A percentile compares a stretch with the other conserved stretches of the same genome.
Conservation (phyloP, 1,140 invertebrate genomes). For the Zaprionus nigranus region DNA sequence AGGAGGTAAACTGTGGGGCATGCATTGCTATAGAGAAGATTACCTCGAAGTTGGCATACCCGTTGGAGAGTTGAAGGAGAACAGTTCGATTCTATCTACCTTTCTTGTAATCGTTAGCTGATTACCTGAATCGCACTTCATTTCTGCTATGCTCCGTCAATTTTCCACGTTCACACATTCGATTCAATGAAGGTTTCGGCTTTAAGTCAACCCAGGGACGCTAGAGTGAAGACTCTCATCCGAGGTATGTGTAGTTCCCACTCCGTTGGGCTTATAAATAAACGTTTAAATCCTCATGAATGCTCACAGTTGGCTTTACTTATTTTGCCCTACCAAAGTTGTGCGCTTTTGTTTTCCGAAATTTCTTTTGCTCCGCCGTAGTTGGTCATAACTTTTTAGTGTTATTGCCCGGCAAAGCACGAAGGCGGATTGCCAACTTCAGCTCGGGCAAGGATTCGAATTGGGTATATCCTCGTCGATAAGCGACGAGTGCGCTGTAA, state of each 20-base stretch:
- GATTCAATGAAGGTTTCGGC: slow-evolving; percentile 71
- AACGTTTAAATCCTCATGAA: slow-evolving; percentile 82
- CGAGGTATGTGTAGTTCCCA: slow-evolving; percentile 7
- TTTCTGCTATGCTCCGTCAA: neutral
- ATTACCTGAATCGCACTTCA: slow-evolving; percentile 65
- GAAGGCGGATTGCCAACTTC: slow-evolving; percentile 50
- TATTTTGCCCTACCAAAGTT: slow-evolving; percentile 15
- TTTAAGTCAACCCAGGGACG: slow-evolving; percentile 43
- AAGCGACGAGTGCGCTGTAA: slow-evolving; percentile 74
- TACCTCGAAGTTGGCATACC: no score
- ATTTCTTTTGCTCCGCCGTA: slow-evolving; percentile 53
- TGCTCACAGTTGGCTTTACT: slow-evolving; percentile 81
- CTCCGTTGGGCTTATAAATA: slow-evolving; percentile 66
- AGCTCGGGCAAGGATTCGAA: slow-evolving; percentile 23
- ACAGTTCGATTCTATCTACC: neutral
- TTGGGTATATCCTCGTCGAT: slow-evolving; percentile 57
- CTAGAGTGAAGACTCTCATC: slow-evolving; percentile 30
- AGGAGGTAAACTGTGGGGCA: no score
- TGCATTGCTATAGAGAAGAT: no score
- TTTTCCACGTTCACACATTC: slow-evolving; percentile 43
- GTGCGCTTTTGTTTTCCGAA: slow-evolving; percentile 75
- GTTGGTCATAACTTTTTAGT: slow-evolving; percentile 79
- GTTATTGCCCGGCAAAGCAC: slow-evolving; percentile 68
- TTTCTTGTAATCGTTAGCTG: slow-evolving; percentile 35
- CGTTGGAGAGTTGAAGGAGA: neutral